Percentiles rank a stretch among this genome's conserved stretches.
Evolutionary conservation across 2,113 vertebrate genomes (phyloP).

Genomic region (Equus quagga): DNA sequence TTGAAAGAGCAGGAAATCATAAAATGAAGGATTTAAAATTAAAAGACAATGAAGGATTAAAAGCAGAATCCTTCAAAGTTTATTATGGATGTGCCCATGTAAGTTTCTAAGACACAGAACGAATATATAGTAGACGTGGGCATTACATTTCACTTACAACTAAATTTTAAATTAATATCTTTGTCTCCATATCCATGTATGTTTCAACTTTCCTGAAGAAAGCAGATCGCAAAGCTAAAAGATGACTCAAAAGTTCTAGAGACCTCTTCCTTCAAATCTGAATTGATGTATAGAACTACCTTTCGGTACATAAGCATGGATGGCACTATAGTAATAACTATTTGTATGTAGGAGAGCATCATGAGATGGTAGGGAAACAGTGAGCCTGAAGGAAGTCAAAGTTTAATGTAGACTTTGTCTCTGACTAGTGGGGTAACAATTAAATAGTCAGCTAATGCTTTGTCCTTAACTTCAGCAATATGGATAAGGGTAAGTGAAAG

Average conservation of each 20-base stretch:
- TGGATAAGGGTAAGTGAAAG: not conserved
- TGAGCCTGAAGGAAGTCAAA: not conserved
- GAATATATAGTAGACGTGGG: not conserved
- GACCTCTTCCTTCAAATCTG: not conserved
- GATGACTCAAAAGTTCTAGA: not conserved
- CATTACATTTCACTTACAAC: not conserved
- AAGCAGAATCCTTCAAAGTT: not conserved
- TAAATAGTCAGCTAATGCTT: not conserved
- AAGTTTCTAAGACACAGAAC: not conserved
- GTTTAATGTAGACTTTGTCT: not conserved
- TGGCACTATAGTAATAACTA: not conserved
- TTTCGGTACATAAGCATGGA: not conserved
- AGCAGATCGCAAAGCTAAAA: not conserved
- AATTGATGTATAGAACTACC: not conserved
- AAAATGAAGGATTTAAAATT: not conserved
- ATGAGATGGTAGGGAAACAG: not conserved
- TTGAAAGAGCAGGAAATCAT: conserved; percentile 23
- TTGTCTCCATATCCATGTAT: not conserved
- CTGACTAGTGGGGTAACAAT: not conserved
- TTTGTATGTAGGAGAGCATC: not conserved
- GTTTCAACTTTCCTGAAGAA: not conserved
- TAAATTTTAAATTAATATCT: not conserved
- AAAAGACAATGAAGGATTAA: not conserved
- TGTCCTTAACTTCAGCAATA: not conserved
- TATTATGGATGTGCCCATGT: not conserved